A percentile compares a stretch with the other conserved stretches of the same genome.
phyloP scores from a whole-genome alignment of 2,888 invertebrate genomes.

The Parnassius apollo region DNA sequence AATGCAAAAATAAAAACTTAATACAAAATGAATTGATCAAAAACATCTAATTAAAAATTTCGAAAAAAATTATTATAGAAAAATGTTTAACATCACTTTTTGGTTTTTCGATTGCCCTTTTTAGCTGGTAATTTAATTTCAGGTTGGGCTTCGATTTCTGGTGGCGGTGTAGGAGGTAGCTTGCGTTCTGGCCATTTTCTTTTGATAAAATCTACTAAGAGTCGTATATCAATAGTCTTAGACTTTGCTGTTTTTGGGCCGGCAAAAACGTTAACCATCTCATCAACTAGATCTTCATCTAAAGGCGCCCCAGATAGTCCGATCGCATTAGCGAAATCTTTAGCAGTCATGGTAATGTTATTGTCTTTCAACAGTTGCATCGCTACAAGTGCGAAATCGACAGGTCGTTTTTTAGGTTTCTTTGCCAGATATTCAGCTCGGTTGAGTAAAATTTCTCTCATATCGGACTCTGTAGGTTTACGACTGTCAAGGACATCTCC shows the following conservation, averaged over 20 bases:
- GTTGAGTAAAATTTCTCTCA: slow-evolving; percentile 51
- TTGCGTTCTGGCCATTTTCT: slow-evolving; percentile 60
- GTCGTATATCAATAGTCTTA: slow-evolving; percentile 45
- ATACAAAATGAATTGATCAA: neutral
- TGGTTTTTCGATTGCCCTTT: slow-evolving; percentile 25
- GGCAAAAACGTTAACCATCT: slow-evolving; percentile 44
- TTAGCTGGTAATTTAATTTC: slow-evolving; percentile 17
- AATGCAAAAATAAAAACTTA: neutral
- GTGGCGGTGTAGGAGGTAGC: slow-evolving; percentile 53
- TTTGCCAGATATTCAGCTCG: slow-evolving; percentile 50
- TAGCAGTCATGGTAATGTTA: slow-evolving; percentile 36
- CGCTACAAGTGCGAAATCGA: slow-evolving; percentile 50
- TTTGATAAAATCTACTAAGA: slow-evolving; percentile 50
- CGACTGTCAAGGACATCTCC: slow-evolving; percentile 42
- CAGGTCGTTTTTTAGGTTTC: slow-evolving; percentile 42
- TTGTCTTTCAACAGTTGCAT: slow-evolving; percentile 49
- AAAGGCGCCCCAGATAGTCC: slow-evolving; percentile 36
- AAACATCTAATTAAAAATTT: neutral
- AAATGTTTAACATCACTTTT: slow-evolving; percentile 25
- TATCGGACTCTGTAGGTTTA: slow-evolving; percentile 40
- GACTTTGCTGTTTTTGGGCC: slow-evolving; percentile 44
- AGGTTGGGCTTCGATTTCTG: slow-evolving; percentile 36
- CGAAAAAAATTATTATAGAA: slow-evolving; percentile 1
- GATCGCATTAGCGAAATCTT: slow-evolving; percentile 41
- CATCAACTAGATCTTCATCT: slow-evolving; percentile 48